Conservation (phyloP, 1,140 invertebrate species). For the Philotrypesis tridentata region DNA sequence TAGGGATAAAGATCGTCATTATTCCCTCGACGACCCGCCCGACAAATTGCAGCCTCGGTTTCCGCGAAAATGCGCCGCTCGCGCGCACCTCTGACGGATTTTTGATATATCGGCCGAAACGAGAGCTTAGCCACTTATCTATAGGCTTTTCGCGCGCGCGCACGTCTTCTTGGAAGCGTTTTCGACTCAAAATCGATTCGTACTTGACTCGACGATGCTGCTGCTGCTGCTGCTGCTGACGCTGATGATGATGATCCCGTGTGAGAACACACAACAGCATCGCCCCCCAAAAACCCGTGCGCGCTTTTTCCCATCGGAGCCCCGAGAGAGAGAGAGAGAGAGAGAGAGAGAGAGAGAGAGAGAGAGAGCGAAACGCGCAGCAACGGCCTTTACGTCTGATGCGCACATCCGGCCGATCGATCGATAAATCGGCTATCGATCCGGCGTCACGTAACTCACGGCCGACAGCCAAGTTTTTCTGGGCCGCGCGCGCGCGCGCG, state of each 20-base stretch:
- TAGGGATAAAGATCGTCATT: conserved; percentile 71
- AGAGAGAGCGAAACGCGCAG: not conserved
- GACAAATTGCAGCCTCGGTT: conserved; percentile 43
- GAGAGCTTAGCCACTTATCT: not conserved
- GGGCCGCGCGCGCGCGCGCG: not conserved
- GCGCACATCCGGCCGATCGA: conserved; percentile 57
- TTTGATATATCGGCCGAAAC: conserved; percentile 27
- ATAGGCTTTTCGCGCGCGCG: too few relatives aligned
- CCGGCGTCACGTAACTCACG: conserved; percentile 63
- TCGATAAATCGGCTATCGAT: conserved; percentile 60
- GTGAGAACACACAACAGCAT: not conserved
- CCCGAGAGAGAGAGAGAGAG: too few relatives aligned
- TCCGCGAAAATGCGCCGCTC: conserved; percentile 24
- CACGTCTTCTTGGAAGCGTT: not conserved
- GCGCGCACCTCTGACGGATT: conserved; percentile 27
- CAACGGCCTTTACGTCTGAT: not conserved
- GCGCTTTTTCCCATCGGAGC: not conserved
- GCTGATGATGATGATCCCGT: not conserved
- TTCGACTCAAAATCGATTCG: not conserved
- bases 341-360: too few relatives aligned
- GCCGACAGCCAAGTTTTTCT: conserved; percentile 58
- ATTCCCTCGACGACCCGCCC: conserved; percentile 60
- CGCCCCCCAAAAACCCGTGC: not conserved
- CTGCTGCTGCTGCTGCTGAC: too few relatives aligned
- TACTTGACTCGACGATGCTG: too few relatives aligned